Percentiles rank a stretch among this genome's conserved stretches.
Evolutionary conservation across 2,113 vertebrate species (phyloP).

Genomic region (Colius striatus): DNA sequence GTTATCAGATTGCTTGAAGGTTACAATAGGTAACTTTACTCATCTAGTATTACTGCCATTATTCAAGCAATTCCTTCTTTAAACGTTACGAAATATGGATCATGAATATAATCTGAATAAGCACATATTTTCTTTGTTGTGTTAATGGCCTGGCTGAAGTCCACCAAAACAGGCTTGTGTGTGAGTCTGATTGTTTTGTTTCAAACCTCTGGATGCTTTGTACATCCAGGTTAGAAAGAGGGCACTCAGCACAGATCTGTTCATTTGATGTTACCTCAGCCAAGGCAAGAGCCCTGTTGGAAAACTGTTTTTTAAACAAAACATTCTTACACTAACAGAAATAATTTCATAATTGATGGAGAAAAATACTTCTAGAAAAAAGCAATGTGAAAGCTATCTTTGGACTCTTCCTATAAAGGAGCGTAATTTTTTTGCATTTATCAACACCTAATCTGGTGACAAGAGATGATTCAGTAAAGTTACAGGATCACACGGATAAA

Average conservation of each 20-base stretch:
- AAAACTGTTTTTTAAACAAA: neutral
- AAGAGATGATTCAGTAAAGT: neutral
- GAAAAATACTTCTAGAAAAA: neutral
- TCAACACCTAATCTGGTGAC: neutral
- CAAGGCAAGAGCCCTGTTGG: neutral
- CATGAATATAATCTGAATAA: conserved; percentile 19
- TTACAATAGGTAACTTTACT: neutral
- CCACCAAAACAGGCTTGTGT: neutral
- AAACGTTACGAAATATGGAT: conserved; percentile 39
- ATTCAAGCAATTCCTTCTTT: conserved; percentile 8
- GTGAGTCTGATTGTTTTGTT: neutral
- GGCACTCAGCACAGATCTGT: neutral
- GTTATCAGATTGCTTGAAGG: neutral
- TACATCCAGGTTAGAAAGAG: neutral
- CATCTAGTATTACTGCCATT: neutral
- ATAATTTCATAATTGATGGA: neutral
- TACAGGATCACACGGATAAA: neutral
- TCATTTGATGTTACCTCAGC: neutral
- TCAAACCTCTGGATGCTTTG: neutral
- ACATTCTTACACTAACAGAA: neutral
- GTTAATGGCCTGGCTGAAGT: conserved; percentile 40
- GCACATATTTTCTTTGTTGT: conserved; percentile 53
- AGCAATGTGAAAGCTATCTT: neutral
- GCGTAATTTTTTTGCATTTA: neutral
- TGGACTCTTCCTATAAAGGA: neutral